Conservation (phyloP, 2,888 invertebrate genomes). For the Macrosiphum euphorbiae region DNA sequence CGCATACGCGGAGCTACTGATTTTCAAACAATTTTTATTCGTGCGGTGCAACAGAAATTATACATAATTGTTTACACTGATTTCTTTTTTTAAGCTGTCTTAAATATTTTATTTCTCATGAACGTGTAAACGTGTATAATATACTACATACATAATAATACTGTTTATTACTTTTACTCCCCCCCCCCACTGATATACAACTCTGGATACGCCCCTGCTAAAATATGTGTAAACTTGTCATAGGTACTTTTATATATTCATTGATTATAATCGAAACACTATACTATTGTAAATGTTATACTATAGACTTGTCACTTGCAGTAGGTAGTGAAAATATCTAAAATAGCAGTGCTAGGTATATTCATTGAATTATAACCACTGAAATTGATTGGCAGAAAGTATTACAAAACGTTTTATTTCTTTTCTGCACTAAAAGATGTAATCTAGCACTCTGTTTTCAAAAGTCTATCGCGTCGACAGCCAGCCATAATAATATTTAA, state of each 20-base stretch:
- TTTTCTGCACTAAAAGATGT: not conserved
- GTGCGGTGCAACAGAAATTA: no score
- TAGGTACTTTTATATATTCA: not conserved
- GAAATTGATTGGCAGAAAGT: not conserved
- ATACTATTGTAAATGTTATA: not conserved
- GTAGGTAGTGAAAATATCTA: not conserved
- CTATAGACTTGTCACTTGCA: not conserved
- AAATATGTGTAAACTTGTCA: not conserved
- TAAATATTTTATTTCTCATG: not conserved
- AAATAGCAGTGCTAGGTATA: not conserved
- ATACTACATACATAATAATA: not conserved
- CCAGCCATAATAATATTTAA: not conserved
- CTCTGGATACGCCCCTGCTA: not conserved
- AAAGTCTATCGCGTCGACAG: not conserved
- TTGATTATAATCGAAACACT: not conserved
- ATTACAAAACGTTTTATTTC: not conserved
- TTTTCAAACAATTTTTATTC: no score
- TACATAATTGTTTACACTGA: not conserved
- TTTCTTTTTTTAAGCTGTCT: not conserved
- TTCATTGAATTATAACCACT: not conserved
- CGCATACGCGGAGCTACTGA: no score
- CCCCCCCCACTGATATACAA: not conserved
- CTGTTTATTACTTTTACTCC: not conserved
- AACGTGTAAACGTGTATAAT: no score
- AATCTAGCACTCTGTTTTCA: not conserved